phyloP scores from a whole-genome alignment of 1,140 invertebrate genomes.

The Drosophila carrolli region DNA sequence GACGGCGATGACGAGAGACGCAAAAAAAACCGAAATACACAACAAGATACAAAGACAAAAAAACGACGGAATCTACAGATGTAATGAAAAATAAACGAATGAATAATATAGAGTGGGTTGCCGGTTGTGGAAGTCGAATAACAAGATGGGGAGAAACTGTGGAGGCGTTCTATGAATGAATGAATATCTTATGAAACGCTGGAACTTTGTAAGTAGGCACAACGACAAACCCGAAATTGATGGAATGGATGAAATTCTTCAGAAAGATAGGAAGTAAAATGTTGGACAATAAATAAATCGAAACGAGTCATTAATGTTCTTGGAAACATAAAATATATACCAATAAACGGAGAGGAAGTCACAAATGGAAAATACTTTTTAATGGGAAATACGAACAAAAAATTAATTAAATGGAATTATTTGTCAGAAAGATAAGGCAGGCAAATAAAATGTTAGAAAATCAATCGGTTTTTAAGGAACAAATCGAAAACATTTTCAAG shows the following conservation, averaged over 20 bases:
- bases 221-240: background rate
- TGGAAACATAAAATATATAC: background rate
- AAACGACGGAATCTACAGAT: slow-evolving; percentile 29
- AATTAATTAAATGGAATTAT: no score
- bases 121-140: slow-evolving; percentile 11
- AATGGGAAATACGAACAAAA: no score
- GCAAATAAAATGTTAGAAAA: no score
- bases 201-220: slow-evolving; percentile 12
- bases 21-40: slow-evolving; percentile 14
- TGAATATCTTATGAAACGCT: slow-evolving; percentile 36
- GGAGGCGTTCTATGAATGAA: slow-evolving; percentile 46
- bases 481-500: no score
- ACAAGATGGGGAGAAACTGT: slow-evolving; percentile 12
- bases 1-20: slow-evolving; percentile 42
- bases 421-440: background rate
- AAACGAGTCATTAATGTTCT: background rate
- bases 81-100: slow-evolving; percentile 21
- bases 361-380: no score
- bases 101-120: slow-evolving; percentile 28
- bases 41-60: background rate
- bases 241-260: background rate
- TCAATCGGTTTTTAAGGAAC: no score
- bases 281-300: background rate
- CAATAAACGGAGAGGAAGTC: background rate
- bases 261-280: background rate